Evolutionary conservation across 2,113 vertebrate genomes (phyloP).

Genomic region (Jacana jacana): DNA sequence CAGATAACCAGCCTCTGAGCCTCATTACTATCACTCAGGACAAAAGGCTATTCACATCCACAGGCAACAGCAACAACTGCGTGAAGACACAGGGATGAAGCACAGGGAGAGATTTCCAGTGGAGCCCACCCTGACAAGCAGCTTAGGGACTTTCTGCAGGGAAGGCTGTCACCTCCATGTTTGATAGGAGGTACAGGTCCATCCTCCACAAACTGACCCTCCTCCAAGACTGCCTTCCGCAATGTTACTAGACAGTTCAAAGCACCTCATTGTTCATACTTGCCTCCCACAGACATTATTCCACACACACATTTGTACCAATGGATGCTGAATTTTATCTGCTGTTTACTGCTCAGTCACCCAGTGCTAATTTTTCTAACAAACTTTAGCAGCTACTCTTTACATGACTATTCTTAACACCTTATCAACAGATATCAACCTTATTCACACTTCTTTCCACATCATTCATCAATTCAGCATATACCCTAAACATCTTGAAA

Average conservation of each 20-base stretch:
- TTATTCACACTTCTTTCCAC: background rate
- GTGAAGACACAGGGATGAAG: background rate
- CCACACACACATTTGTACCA: background rate
- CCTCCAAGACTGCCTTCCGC: background rate
- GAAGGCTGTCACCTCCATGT: background rate
- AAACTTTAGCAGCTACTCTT: background rate
- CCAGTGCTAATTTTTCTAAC: background rate
- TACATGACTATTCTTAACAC: background rate
- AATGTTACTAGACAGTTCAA: background rate
- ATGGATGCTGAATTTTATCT: background rate
- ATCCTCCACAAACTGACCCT: too few relatives aligned
- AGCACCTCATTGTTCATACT: background rate
- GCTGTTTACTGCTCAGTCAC: background rate
- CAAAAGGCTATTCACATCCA: background rate
- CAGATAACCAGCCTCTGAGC: background rate
- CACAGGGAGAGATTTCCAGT: accelerated
- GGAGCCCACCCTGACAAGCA: background rate
- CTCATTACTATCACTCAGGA: background rate
- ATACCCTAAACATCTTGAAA: background rate
- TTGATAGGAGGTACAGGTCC: background rate
- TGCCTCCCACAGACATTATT: background rate
- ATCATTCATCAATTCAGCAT: background rate
- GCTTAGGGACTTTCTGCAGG: background rate
- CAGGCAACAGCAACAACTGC: background rate
- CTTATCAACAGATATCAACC: background rate